Conservation (phyloP, 2,797 vertebrate genomes). For the Xerus rutilus region DNA sequence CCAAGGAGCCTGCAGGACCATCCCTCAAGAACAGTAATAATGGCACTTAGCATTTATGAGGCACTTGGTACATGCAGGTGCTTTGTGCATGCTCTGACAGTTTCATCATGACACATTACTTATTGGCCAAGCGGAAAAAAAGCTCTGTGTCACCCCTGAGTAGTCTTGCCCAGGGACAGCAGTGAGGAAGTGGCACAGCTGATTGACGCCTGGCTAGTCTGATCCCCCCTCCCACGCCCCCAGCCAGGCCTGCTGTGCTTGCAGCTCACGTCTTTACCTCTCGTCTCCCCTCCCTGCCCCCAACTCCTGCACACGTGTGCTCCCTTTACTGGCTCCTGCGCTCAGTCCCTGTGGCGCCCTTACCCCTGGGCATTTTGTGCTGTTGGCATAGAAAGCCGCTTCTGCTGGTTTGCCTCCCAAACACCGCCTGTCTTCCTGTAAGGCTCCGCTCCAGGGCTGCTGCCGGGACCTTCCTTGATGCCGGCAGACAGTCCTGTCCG, state of each 20-base stretch:
- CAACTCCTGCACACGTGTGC: too few relatives aligned
- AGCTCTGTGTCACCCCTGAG: not conserved
- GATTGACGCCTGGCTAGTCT: not conserved
- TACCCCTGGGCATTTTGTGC: too few relatives aligned
- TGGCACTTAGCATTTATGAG: not conserved
- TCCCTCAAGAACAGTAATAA: not conserved
- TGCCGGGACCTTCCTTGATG: not conserved
- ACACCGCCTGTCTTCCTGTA: not conserved
- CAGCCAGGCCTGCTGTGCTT: not conserved
- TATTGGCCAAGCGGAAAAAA: not conserved
- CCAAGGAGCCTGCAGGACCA: not conserved
- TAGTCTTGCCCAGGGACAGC: not conserved
- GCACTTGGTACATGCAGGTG: not conserved
- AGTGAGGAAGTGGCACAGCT: not conserved
- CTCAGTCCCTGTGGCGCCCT: not conserved
- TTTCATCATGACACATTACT: not conserved
- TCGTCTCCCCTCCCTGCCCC: not conserved
- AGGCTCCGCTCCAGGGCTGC: not conserved
- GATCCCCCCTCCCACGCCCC: not conserved
- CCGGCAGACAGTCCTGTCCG: not conserved
- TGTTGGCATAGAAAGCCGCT: not conserved
- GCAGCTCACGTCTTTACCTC: not conserved
- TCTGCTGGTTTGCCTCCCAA: accelerated
- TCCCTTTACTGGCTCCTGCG: not conserved
- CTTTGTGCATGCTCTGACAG: not conserved